These are phyloP conservation scores for Sebastes kiyomatsui DNA, from an alignment of 2,797 vertebrate genomes.

Conservation along the genomic window DNA sequence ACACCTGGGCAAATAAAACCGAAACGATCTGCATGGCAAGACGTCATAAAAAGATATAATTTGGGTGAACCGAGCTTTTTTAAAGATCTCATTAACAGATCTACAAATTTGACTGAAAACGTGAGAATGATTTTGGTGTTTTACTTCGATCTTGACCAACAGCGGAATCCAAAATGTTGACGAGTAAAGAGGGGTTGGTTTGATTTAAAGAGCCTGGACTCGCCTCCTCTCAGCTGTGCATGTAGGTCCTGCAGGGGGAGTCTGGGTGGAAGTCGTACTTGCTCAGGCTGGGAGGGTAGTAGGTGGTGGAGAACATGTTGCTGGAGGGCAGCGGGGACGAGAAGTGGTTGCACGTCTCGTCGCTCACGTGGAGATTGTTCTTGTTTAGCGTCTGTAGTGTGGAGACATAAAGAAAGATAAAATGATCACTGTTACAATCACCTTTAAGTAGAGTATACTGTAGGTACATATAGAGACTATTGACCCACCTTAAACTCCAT, in stretches of 20 bases:
- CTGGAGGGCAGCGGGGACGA: constrained; percentile 89
- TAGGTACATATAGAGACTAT: neutral
- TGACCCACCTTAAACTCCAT: constrained; percentile 95
- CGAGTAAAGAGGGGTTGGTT: neutral
- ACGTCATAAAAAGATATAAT: neutral
- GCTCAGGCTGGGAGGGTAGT: constrained; percentile 91
- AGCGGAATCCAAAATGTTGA: neutral
- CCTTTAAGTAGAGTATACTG: neutral
- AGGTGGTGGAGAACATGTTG: constrained; percentile 95
- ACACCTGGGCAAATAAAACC: neutral
- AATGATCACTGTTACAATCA: too few species aligned
- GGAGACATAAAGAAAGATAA: neutral
- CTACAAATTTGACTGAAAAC: neutral
- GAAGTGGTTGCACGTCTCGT: constrained; percentile 96
- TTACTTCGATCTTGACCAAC: neutral
- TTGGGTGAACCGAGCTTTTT: neutral
- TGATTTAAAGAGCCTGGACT: neutral
- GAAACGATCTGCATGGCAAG: neutral
- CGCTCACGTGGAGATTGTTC: constrained; percentile 91
- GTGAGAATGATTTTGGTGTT: neutral
- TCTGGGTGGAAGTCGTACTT: constrained; percentile 93
- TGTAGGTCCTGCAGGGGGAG: constrained; percentile 93
- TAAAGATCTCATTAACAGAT: neutral
- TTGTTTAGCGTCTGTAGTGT: constrained; percentile 90
- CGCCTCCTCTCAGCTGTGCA: constrained; percentile 90